Percentiles rank a stretch among this genome's conserved stretches.
Conservation (phyloP, 2,797 vertebrate species). For the Thripadectes ignobilis region DNA sequence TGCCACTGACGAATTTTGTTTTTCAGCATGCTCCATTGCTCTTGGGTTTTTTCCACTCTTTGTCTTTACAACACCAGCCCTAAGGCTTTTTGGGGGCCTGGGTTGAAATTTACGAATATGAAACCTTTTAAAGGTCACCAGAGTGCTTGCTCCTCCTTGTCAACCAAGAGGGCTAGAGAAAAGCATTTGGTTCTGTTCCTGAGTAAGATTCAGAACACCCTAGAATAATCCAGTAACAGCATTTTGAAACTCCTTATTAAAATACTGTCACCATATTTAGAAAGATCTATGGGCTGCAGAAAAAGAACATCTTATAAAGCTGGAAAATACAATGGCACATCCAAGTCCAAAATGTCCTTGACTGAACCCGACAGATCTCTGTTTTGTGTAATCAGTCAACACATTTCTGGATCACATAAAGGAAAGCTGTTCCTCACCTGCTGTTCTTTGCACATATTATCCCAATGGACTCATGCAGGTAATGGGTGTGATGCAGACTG, state of each 20-base stretch:
- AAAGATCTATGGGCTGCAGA: constrained; percentile 37
- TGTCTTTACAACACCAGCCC: fast-evolving
- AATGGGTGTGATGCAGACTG: not conserved
- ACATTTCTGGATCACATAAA: constrained; percentile 3
- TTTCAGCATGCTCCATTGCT: not conserved
- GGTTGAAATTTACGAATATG: not conserved
- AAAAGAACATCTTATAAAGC: constrained; percentile 55
- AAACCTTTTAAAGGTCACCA: not conserved
- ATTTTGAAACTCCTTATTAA: constrained; percentile 39
- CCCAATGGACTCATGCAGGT: fast-evolving
- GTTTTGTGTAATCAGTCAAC: constrained; percentile 45
- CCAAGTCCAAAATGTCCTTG: constrained; percentile 35
- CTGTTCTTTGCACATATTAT: not conserved
- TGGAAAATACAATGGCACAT: constrained; percentile 18
- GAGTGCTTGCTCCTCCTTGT: not conserved
- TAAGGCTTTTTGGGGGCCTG: not conserved
- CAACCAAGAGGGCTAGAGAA: not conserved
- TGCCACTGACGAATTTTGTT: not conserved
- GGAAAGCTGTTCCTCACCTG: not conserved
- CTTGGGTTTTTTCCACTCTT: not conserved
- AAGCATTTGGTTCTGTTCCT: not conserved
- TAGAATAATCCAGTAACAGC: not conserved
- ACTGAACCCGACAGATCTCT: constrained; percentile 22
- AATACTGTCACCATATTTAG: constrained; percentile 54
- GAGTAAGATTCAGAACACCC: not conserved